These are phyloP conservation scores for Nasonia longicornis DNA, from an alignment of 1,140 invertebrate genomes.

Conservation along the genomic window DNA sequence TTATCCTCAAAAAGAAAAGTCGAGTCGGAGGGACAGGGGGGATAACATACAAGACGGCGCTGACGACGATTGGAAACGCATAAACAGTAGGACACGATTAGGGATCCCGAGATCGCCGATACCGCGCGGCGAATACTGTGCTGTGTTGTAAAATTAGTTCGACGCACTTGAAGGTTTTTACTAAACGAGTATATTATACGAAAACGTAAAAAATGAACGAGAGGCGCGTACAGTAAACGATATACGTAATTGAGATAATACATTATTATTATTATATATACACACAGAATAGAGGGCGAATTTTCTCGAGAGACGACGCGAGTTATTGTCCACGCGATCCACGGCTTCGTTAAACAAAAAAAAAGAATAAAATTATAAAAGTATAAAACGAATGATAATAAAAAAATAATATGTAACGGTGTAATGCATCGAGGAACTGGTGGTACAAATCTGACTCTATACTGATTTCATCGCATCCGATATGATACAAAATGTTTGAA, in stretches of 20 bases:
- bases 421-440: constrained; percentile 31
- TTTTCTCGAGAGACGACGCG: constrained; percentile 4
- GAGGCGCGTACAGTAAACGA: constrained; percentile 43
- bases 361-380: not conserved
- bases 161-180: constrained; percentile 59
- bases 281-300: constrained; percentile 27
- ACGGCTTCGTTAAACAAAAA: constrained; percentile 31
- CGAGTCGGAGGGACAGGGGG: constrained; percentile 38
- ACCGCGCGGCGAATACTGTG: constrained; percentile 63
- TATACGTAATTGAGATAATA: constrained; percentile 60
- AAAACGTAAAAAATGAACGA: not conserved
- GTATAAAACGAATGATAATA: constrained; percentile 26
- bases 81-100: constrained; percentile 30
- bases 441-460: not conserved
- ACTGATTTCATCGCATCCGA: not conserved
- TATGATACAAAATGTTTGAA: not conserved
- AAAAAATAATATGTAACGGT: constrained; percentile 11
- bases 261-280: constrained; percentile 44
- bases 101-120: constrained; percentile 47
- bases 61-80: not conserved
- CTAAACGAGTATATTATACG: not conserved
- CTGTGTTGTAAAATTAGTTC: constrained; percentile 70
- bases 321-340: constrained; percentile 23
- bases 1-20: not conserved
- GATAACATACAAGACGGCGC: not conserved